Evolutionary conservation across 1,140 invertebrate species (phyloP).

Genomic region (Apis cerana): DNA sequence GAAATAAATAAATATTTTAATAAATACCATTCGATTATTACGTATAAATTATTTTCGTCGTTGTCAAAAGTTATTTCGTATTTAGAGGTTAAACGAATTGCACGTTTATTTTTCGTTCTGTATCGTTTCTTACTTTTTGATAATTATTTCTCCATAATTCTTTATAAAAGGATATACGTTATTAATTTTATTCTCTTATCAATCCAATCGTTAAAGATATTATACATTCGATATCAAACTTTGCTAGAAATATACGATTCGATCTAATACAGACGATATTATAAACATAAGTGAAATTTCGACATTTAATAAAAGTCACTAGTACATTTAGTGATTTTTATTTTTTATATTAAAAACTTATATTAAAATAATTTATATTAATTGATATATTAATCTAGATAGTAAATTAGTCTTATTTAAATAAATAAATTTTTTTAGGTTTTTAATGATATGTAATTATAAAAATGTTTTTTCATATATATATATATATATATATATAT

Average conservation of each 20-base stretch:
- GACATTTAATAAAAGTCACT: neutral
- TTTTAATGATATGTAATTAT: neutral
- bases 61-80: neutral
- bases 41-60: neutral
- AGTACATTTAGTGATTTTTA: neutral
- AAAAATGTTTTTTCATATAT: neutral
- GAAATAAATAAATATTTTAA: slow-evolving; percentile 6
- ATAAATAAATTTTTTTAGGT: neutral
- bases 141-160: neutral
- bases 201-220: slow-evolving; percentile 1
- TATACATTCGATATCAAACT: slow-evolving; percentile 6
- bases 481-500: neutral
- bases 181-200: neutral
- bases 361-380: too few relatives aligned
- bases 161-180: neutral
- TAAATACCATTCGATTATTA: slow-evolving; percentile 29
- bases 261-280: neutral
- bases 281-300: slow-evolving; percentile 11
- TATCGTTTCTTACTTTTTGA: neutral
- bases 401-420: neutral
- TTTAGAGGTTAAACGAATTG: slow-evolving; percentile 20
- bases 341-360: neutral
- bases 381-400: neutral
- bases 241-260: slow-evolving; percentile 29
- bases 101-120: neutral